A percentile compares a stretch with the other conserved stretches of the same genome.
These are phyloP conservation scores for Drosophila dives DNA, from an alignment of 2,888 invertebrate genomes.

Conservation along the genomic window DNA sequence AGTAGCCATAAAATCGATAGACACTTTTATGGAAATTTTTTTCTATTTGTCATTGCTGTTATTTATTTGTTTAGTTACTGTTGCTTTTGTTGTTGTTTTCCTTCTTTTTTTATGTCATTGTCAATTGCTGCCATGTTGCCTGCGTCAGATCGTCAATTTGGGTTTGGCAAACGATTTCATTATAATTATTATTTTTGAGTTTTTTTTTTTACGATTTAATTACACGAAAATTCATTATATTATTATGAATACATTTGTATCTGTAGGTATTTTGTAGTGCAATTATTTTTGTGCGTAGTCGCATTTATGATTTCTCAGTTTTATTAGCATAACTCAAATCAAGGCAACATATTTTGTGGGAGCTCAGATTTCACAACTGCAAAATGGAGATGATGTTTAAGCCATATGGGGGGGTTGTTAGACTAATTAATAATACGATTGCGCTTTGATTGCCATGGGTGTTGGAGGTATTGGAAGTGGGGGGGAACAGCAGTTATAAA, in stretches of 20 bases:
- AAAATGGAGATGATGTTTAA: neutral
- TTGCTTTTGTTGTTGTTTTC: constrained; percentile 33
- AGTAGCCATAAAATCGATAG: constrained; percentile 62
- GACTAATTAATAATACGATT: constrained; percentile 70
- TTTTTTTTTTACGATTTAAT: constrained; percentile 73
- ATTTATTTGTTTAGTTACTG: constrained; percentile 8
- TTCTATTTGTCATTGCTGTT: constrained; percentile 40
- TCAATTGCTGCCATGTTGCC: constrained; percentile 63
- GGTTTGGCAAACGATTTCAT: constrained; percentile 70
- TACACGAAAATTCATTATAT: constrained; percentile 63
- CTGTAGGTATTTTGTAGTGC: constrained; percentile 56
- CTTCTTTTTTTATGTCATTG: constrained; percentile 72
- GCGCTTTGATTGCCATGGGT: constrained; percentile 16
- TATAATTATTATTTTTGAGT: constrained; percentile 32
- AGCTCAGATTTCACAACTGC: constrained; percentile 63
- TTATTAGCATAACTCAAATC: constrained; percentile 29
- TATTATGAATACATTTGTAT: constrained; percentile 32
- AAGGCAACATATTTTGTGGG: constrained; percentile 31
- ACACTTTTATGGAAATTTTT: constrained; percentile 69
- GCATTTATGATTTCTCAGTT: constrained; percentile 64
- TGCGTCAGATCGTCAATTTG: constrained; percentile 56
- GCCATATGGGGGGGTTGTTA: constrained; percentile 59
- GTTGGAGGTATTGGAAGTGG: constrained; percentile 1
- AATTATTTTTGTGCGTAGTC: constrained; percentile 63
- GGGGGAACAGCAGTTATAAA: neutral